Base-by-base conservation (phyloP, 1,140 invertebrate genomes). In the Meloidogyne exigua region DNA sequence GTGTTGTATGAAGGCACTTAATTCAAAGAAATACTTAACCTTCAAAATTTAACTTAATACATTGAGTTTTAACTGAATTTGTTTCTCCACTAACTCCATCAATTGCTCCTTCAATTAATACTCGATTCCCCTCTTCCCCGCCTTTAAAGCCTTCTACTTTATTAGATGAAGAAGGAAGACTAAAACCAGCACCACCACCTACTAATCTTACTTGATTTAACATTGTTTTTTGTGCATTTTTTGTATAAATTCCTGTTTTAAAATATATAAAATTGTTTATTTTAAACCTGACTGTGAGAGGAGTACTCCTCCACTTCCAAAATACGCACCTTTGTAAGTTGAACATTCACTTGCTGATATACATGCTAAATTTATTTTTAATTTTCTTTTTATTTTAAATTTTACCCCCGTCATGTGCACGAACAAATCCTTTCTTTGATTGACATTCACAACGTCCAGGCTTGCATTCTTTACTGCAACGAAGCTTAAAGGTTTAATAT, bases 391-490 rank as follows among this genome's bases (percentile, higher is more conserved):
- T 23, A 36, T 21, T 64, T 26, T 11, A 62, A n/a, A 12, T 23
- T 63, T 26, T 65, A 25, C 71, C 72, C 65, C 72, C 72, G 39
- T 73, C 72, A n/a, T 73, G 49, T 18, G 72, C 72, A 0, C 72
- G 72, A 23, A 73, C 72, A 73, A 26, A 73, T 32, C 72, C 72
- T 21, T 18, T 28, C 12, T 73, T 73, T 3, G 72, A 28, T 12
- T 65, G 72, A 21, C 72, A 73, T 23, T 73, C 72, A 32, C 72
- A 73, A 18, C 72, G 72, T 64, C 57, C 57, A 28, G 72, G 72
- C n/a, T 65, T 73, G 23, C 72, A 73, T 12, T 73, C 72, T 39
- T 64, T 73, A 32, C 57, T 62, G 57, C 72, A 73, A 18, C 62
- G 32, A 13, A 65, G 23, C 72, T 73, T 7, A 26, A 10, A 26